Evolutionary conservation across 2,113 vertebrate genomes (phyloP).

Genomic region (Marcusenius ussheri): DNA sequence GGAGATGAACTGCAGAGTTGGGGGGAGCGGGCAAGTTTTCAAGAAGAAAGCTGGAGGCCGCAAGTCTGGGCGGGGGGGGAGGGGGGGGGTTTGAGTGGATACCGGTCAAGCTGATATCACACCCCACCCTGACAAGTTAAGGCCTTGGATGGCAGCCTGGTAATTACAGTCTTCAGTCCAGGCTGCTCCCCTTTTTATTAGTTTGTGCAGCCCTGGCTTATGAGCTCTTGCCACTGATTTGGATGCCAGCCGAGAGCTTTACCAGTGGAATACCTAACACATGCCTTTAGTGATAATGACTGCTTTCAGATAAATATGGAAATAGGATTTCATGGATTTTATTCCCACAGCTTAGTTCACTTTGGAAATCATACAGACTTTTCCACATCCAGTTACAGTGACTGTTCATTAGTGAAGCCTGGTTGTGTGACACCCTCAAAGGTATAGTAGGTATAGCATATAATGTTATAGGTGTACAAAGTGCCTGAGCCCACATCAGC

Average conservation of each 20-base stretch:
- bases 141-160: not conserved
- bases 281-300: not conserved
- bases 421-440: not conserved
- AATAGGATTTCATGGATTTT: not conserved
- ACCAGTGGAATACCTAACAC: not conserved
- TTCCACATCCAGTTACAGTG: not conserved
- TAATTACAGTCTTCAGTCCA: not conserved
- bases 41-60: not conserved
- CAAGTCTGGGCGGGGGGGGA: not conserved
- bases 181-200: not conserved
- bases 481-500: not conserved
- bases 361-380: not conserved
- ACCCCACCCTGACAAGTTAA: constrained; percentile 1
- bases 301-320: not conserved
- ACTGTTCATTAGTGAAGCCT: not conserved
- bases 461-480: not conserved
- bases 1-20: not conserved
- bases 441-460: not conserved
- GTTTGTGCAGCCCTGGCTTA: not conserved
- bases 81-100: not conserved
- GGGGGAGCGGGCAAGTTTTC: not conserved
- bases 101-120: not conserved
- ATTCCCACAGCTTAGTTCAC: not conserved
- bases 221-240: not conserved
- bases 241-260: not conserved